phyloP scores from a whole-genome alignment of 2,113 vertebrate genomes.

The Sebastes fasciatus region DNA sequence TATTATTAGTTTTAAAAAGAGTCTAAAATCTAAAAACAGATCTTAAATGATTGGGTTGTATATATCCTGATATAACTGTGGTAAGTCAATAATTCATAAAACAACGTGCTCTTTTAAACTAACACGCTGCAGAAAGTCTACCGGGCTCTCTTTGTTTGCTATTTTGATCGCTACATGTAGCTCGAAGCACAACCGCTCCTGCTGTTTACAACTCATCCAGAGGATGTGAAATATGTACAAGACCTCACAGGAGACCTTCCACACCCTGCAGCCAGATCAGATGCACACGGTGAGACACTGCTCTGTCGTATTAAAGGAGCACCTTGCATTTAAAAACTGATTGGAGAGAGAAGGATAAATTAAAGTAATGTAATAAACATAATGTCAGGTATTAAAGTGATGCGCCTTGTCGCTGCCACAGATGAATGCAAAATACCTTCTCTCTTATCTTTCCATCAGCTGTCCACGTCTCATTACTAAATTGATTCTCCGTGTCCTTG shows the following conservation, averaged over 20 bases:
- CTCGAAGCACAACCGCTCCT: slow-evolving; percentile 1
- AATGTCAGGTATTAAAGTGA: slow-evolving; percentile 33
- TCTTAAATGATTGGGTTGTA: background rate
- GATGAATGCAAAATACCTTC: slow-evolving; percentile 42
- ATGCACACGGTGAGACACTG: background rate
- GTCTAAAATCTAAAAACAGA: background rate
- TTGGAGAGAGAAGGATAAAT: background rate
- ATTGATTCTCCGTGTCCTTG: slow-evolving; percentile 63
- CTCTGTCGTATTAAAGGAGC: slow-evolving; percentile 4
- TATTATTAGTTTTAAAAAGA: background rate
- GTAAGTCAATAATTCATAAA: slow-evolving; percentile 9
- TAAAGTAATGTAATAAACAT: slow-evolving; percentile 13
- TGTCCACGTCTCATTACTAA: slow-evolving; percentile 53
- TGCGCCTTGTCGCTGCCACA: slow-evolving; percentile 15
- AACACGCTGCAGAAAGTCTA: slow-evolving; percentile 8
- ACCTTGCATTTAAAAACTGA: slow-evolving; percentile 26
- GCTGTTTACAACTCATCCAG: slow-evolving; percentile 22
- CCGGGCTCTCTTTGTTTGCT: slow-evolving; percentile 11
- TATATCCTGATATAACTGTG: background rate
- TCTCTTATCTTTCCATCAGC: slow-evolving; percentile 44
- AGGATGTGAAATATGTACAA: slow-evolving; percentile 16
- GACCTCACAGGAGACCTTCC: slow-evolving; percentile 9
- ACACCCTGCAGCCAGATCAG: background rate
- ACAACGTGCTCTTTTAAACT: background rate
- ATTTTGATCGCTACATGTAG: background rate